Evolutionary conservation across 2,888 invertebrate genomes (phyloP), one percentile per base, ranked within the genome.

Genomic region (Zootermopsis nevadensis): DNA sequence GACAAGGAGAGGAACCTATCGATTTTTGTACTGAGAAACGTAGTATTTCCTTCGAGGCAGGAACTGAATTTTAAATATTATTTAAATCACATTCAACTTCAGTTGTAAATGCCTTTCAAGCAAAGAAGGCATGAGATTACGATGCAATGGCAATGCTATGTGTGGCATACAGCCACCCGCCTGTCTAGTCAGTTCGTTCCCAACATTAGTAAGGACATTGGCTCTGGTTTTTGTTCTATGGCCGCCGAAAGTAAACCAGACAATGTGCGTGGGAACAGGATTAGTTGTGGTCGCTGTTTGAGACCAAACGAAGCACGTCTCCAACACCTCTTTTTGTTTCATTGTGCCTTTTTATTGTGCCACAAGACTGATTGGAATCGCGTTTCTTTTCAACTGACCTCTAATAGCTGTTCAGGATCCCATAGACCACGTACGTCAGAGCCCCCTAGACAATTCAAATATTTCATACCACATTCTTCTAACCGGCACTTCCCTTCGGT

Each of bases 211-310:
- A 22, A 74, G 35, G 74, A 38, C 42, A 74, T 74, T 74, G 74
- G 35, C 74, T 33, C 33, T 15, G 69, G 31, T 33, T 69, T 69
- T 69, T 69, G 30, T 31, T 15, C 19, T 6, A 4, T 22, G 2
- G 69, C 22, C n/a, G 7, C 33, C 31, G 33, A 22, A 69, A 60
- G 60, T 60, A 60, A 60, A 60, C 27, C 48, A 76, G 76, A 77
- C 77, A 77, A 35, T 66, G 31, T 79, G 79, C 79, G 79, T 79
- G 79, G 79, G 79, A 79, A 79, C 60, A 27, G 15, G 66, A 79
- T 79, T 79, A 66, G 79, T 38, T 66, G 35, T 38, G 79, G 35
- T 79, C 31, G 35, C 72, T 72, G 72, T 72, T 72, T 24, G 33
- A 72, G 35, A n/a, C n/a, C 72, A 74, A 74, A 24, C 72, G 35